Percentiles rank a stretch among this genome's conserved stretches.
Conservation (phyloP, 2,888 invertebrate species). For the Catocala sponsa region DNA sequence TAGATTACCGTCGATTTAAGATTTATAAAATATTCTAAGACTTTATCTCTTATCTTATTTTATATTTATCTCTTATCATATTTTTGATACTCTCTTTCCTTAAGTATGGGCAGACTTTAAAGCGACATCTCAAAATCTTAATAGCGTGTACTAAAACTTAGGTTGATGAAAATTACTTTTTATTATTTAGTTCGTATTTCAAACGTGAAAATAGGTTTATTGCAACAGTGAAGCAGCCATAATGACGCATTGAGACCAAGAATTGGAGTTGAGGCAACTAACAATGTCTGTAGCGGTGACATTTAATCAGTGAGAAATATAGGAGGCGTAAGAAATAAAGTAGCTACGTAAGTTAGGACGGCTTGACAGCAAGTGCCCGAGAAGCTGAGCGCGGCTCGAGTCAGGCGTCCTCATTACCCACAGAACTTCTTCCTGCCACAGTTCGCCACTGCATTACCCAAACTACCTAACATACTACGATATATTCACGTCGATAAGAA, state of each 20-base stretch:
- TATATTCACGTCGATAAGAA: constrained; percentile 47
- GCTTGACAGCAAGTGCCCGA: constrained; percentile 50
- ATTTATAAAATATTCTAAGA: not conserved
- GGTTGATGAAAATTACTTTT: too few species aligned
- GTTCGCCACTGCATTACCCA: constrained; percentile 38
- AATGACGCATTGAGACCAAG: constrained; percentile 13
- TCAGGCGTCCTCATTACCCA: constrained; percentile 45
- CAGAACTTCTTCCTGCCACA: constrained; percentile 46
- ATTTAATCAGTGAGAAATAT: constrained; percentile 52
- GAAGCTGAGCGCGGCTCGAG: constrained; percentile 41
- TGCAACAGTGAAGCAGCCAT: constrained; percentile 18
- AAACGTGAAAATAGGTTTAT: too few species aligned
- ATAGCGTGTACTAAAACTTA: too few species aligned
- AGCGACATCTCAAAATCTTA: too few species aligned
- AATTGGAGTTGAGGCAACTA: constrained; percentile 18
- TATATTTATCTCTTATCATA: not conserved
- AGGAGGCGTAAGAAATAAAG: constrained; percentile 54
- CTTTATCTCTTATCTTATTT: not conserved
- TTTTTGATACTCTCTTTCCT: not conserved
- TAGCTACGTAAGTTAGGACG: constrained; percentile 56
- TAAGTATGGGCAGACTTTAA: too few species aligned
- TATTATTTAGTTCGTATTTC: too few species aligned
- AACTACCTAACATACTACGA: constrained; percentile 38
- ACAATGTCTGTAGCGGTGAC: constrained; percentile 26
- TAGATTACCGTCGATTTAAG: constrained; percentile 1